Base-by-base conservation (phyloP, 2,797 vertebrate genomes). In the Sardinella longiceps region DNA sequence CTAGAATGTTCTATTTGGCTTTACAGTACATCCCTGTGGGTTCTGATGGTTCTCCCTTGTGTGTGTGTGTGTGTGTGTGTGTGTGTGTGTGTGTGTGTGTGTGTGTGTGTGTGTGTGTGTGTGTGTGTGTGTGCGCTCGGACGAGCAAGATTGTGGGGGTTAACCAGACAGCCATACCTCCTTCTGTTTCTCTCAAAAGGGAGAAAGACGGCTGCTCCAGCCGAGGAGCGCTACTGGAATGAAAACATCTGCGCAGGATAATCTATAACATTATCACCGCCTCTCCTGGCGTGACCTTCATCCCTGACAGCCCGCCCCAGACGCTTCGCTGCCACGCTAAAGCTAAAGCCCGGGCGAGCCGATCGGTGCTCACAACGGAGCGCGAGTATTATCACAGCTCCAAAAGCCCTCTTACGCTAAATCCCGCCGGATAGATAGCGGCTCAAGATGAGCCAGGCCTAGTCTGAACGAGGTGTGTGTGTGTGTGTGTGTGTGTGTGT, bases 221-320 rank as follows among this genome's bases (percentile, higher is more conserved):
- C 90, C 92, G 93, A 1, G 37, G 37, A 23, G 70, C 15, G 93
- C 93, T 94, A 92, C 92, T 87, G 91, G 93, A 94, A 94, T 82
- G 93, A 95, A 95, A 96, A 95, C 95, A 95, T 95, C 95, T 95
- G 95, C 92, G 91, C 93, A 93, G 94, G 94, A 95, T 96, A 95
- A 96, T 96, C 95, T 95, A 94, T 94, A 94, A 88, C 90, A 95
- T 94, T 93, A 96, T 95, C 95, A 95, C 95, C 95, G 95, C 94
- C 93, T 95, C 95, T 96, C 94, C 93, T 88, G 83, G 84, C 33
- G 80, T 90, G 89, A 90, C 92, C 92, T 85, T 53, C 88, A n/a
- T 2, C 91, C 82, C 85, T 53, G 95, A 95, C 94, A 95, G 92
- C 91, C 89, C 58, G 56, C n/a, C 56, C 56, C 23, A 60, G 56